These are phyloP conservation scores for Allobates femoralis DNA, from an alignment of 2,797 vertebrate species.

Conservation along the genomic window DNA sequence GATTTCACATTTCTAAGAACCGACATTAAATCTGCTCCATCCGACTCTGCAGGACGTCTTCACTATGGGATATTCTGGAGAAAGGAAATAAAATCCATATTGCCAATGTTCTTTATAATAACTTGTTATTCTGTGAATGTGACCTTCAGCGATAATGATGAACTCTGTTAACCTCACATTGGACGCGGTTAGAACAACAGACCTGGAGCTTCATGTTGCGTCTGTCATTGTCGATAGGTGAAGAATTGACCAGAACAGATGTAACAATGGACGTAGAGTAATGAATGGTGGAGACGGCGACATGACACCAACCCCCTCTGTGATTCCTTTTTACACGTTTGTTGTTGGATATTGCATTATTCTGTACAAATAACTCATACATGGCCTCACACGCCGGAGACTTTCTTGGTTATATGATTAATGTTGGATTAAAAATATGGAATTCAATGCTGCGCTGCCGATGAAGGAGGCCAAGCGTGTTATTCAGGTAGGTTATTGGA, in stretches of 20 bases:
- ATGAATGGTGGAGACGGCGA: no score
- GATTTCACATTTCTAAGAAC: constrained; percentile 43
- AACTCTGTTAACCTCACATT: background rate
- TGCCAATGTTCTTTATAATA: constrained; percentile 8
- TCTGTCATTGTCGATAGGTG: background rate
- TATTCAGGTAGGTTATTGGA: no score
- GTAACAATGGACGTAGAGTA: no score
- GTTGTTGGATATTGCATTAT: background rate
- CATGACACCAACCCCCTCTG: background rate
- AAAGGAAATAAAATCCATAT: constrained; percentile 13
- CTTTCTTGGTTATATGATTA: no score
- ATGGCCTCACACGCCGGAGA: no score
- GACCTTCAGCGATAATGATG: constrained; percentile 1
- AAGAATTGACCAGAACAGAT: no score
- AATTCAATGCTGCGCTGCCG: no score
- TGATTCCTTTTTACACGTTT: background rate
- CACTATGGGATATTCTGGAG: background rate
- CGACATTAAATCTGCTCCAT: background rate
- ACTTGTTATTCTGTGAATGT: background rate
- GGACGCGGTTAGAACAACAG: background rate
- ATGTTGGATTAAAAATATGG: no score
- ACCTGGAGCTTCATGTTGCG: background rate
- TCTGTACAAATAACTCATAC: background rate
- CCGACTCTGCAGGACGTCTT: background rate
- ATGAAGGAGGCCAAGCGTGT: no score